Percentiles rank a stretch among this genome's conserved stretches.
Conservation (phyloP, 2,113 vertebrate species). For the Sardina pilchardus region DNA sequence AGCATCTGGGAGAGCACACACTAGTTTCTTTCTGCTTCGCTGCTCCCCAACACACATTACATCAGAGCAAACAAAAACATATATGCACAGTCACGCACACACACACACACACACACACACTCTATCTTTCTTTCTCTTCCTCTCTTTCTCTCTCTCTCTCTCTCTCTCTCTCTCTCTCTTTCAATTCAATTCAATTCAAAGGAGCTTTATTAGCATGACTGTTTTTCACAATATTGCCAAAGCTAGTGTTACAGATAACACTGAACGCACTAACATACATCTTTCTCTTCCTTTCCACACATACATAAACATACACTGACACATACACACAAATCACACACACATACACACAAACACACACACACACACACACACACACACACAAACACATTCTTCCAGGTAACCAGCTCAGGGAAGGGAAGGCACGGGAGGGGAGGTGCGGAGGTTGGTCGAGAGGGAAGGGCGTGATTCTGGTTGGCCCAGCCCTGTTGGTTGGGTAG, state of each 20-base stretch:
- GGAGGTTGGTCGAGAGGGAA: neutral
- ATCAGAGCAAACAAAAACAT: slow-evolving; percentile 1
- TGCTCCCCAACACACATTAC: neutral
- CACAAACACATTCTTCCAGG: neutral
- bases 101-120: too few species aligned
- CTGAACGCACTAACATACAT: too few species aligned
- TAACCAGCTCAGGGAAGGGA: neutral
- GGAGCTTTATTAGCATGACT: too few species aligned
- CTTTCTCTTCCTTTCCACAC: neutral
- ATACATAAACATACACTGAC: neutral
- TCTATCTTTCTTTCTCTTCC: neutral
- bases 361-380: neutral
- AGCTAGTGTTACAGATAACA: too few species aligned
- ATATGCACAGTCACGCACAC: slow-evolving; percentile 1
- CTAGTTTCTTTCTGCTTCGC: neutral
- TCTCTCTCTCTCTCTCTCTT: neutral
- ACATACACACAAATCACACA: too few species aligned
- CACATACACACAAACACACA: neutral
- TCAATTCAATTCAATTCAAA: too few species aligned
- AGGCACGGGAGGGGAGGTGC: neutral
- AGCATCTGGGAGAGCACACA: neutral
- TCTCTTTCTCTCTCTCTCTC: neutral
- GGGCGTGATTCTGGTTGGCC: slow-evolving; percentile 41
- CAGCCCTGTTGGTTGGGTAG: slow-evolving; percentile 50
- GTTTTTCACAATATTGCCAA: too few species aligned